Evolutionary conservation across 2,113 vertebrate species (phyloP).

Genomic region (Piaya cayana): DNA sequence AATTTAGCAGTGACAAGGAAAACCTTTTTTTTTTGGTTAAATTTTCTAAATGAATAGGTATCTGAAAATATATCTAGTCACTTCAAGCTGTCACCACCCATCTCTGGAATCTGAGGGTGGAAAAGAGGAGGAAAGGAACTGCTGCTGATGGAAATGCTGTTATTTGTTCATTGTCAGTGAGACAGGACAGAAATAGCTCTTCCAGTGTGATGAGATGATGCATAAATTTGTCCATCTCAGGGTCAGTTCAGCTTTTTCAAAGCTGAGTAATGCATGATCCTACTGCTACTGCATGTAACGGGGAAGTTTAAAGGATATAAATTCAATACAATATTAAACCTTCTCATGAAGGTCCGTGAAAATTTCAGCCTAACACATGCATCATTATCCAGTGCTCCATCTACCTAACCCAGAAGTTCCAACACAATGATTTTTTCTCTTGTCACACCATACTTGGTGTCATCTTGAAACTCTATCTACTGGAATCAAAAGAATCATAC

Average conservation of each 20-base stretch:
- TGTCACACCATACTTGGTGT: neutral
- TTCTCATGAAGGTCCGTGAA: neutral
- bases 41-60: slow-evolving; percentile 30
- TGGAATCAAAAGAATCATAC: neutral
- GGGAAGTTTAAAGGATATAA: neutral
- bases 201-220: neutral
- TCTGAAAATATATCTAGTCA: slow-evolving; percentile 44
- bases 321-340: neutral
- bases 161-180: slow-evolving; percentile 54
- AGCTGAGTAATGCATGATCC: neutral
- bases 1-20: neutral
- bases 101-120: slow-evolving; percentile 47
- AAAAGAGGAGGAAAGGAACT: slow-evolving; percentile 51
- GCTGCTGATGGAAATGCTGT: slow-evolving; percentile 24
- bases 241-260: neutral
- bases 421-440: neutral
- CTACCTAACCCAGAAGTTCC: neutral
- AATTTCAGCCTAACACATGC: neutral
- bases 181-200: slow-evolving; percentile 24
- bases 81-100: slow-evolving; percentile 66
- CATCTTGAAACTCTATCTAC: neutral
- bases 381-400: neutral
- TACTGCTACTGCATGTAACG: neutral
- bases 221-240: neutral
- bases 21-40: neutral